Evolutionary conservation across 2,113 vertebrate species (phyloP).

Genomic region (Anoura caudifer): DNA sequence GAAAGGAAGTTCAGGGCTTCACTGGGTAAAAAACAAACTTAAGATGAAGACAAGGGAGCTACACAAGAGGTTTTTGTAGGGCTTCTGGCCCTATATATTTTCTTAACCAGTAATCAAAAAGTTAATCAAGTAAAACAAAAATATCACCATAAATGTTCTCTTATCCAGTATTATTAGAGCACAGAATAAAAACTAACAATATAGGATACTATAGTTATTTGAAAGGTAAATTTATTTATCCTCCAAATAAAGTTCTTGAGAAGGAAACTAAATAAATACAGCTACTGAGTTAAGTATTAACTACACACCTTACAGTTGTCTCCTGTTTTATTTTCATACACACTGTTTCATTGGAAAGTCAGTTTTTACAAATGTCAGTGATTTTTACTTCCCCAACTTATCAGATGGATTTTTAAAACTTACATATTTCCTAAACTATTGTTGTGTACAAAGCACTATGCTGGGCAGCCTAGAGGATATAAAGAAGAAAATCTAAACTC

Average conservation of each 20-base stretch:
- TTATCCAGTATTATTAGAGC: neutral
- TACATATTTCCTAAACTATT: slow-evolving; percentile 25
- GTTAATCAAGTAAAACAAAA: slow-evolving; percentile 24
- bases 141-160: neutral
- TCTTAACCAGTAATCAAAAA: neutral
- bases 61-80: neutral
- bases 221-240: neutral
- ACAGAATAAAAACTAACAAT: neutral
- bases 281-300: neutral
- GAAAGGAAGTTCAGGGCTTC: neutral
- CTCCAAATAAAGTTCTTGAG: neutral
- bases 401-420: neutral
- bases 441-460: neutral
- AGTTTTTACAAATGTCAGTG: slow-evolving; percentile 1
- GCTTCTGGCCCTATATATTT: neutral
- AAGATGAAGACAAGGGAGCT: neutral
- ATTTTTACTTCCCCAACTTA: slow-evolving; percentile 1
- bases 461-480: neutral
- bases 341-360: neutral
- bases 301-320: neutral
- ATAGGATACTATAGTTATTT: neutral
- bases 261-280: slow-evolving; percentile 26
- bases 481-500: slow-evolving; percentile 9
- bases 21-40: neutral
- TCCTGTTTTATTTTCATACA: slow-evolving; percentile 18